Base-by-base conservation (phyloP, 2,888 invertebrate genomes). In the Caenorhabditis becei region DNA sequence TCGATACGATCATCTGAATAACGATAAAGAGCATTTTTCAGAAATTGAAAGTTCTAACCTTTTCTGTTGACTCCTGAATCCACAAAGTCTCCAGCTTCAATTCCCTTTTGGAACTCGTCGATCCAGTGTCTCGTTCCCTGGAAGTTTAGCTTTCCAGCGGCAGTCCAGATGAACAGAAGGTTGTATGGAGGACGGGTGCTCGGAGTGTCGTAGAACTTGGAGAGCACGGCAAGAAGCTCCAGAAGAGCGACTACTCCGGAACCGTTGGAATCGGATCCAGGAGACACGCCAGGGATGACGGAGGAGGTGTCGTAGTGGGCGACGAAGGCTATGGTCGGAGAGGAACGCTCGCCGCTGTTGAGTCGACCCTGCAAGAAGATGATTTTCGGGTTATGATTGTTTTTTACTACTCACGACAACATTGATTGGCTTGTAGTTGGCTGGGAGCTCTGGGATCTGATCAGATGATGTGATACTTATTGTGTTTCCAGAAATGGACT, bases 101-200 rank as follows among this genome's bases (percentile, higher is more conserved):
- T 54, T n/a, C 81, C 86, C 79, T 98, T 97, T 80, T 96, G 91
- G 90, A 96, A 95, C 91, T 96, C 96, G 91, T 97, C 97, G 16
- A 98, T 93, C 96, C 97, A 98, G 90, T 96, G 96, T 92, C 97
- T 97, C 51, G 95, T 95, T 0, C 97, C 96, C 92, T 96, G 95
- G 91, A 96, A 99, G 93, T 97, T 99, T 47, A 95, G 93, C 91
- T 96, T 95, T 3, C 98, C 98, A 51, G 95, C 95, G 23, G 97
- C 97, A 32, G 96, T 94, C 70, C 97, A 93, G 69, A 96, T 93
- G 92, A 99, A 99, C 66, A 97, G 53, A 35, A 82, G 35, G 71
- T 90, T 89, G 67, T 87, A 88, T 26, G 84, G 86, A 4, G 88
- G 86, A 37, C 84, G 56, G n/a, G 88, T 88, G 51, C 83, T 70